Evolutionary conservation across 2,888 invertebrate genomes (phyloP), one percentile per base, ranked within the genome.

Genomic region (Nematopogon swammerdamellus): DNA sequence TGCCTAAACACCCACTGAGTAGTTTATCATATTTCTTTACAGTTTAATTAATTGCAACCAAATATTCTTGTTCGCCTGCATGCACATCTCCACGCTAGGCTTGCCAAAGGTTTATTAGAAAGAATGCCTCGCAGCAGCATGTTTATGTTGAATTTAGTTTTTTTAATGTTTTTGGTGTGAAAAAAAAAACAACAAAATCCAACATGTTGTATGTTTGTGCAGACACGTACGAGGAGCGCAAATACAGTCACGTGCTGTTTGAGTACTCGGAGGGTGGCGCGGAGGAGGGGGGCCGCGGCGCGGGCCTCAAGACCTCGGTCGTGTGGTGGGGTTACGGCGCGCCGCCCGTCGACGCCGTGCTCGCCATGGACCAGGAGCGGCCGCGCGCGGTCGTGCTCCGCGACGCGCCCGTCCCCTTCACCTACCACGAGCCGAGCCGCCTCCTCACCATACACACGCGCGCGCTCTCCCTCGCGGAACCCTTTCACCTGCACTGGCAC

Each of bases 211-310:
- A 46, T 46, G 11, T 50, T 54, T 53, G 69, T 70, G 58, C 71
- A 85, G 85, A 84, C 59, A 81, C 82, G 36, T 81, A 81, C 56
- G 80, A 83, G 61, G 84, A 85, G 57, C 79, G 80, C 50, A 77
- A 77, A 55, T 86, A 83, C 67, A 81, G 80, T 47, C 69, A 81
- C 56, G 71, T 85, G 18, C 68, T 73, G 36, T 84, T 85, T 63
- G 59, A 61, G 3, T 51, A 51, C n/a, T 49, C 47, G n/a, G 45
- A 25, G 16, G 50, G 52, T n/a, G n/a, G n/a, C n/a, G n/a, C n/a
- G n/a, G 43, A 56, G 0, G 57, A 69, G 18, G 44, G 49, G 50
- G 46, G 10, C 14, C 62, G 64, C 45, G 55, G 65, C 42, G 67
- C 66, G 1, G 64, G 67, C 19, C 50, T 76, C 0, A 58, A 53